Conservation (phyloP, 1,140 invertebrate species). For the Batillaria attramentaria region DNA sequence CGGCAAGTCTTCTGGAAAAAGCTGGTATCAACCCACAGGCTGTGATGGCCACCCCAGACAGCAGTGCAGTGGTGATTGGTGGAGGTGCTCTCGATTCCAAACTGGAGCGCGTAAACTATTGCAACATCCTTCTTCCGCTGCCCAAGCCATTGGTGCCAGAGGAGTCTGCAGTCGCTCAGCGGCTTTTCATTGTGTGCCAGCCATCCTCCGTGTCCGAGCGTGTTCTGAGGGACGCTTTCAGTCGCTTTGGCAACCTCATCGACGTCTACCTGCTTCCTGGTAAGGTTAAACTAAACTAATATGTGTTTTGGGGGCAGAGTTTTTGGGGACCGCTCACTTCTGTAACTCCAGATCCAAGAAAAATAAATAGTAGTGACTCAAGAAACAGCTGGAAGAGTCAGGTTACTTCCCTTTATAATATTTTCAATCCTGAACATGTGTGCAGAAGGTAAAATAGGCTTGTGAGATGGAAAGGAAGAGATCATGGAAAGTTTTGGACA, state of each 20-base stretch:
- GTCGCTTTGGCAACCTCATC: slow-evolving; percentile 93
- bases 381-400: no score
- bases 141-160: slow-evolving; percentile 82
- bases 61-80: slow-evolving; percentile 58
- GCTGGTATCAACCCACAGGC: slow-evolving; percentile 64
- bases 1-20: slow-evolving; percentile 62
- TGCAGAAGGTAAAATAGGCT: no score
- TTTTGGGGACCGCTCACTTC: not conserved
- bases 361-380: no score
- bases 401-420: no score
- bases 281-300: slow-evolving; percentile 78
- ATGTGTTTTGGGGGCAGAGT: slow-evolving; percentile 23
- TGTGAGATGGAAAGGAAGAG: no score
- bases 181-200: slow-evolving; percentile 75
- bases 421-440: no score
- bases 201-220: slow-evolving; percentile 84
- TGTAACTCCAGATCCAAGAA: no score
- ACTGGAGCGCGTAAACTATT: slow-evolving; percentile 73
- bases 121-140: slow-evolving; percentile 80
- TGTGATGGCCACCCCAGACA: not conserved
- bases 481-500: no score
- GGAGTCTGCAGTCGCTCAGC: slow-evolving; percentile 80
- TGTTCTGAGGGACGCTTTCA: slow-evolving; percentile 90
- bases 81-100: slow-evolving; percentile 71
- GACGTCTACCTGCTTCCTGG: slow-evolving; percentile 91